Conservation (phyloP, 1,140 invertebrate genomes). For the Pomacea maculata region DNA sequence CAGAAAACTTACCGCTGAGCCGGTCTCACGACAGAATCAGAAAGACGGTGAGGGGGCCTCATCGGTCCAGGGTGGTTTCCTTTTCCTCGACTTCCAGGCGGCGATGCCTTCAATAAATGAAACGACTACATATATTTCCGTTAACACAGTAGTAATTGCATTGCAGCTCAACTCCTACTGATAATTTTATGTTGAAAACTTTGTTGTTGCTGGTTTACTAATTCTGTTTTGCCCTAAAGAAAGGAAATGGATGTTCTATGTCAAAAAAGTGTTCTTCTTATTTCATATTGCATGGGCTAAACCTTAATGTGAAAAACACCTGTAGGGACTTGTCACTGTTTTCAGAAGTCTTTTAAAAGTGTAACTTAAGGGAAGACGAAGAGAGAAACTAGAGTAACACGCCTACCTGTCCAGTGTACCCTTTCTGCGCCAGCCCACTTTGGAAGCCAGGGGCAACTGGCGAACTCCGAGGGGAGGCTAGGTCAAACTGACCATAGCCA, state of each 20-base stretch:
- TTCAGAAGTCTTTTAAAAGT: not conserved
- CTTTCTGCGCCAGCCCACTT: constrained; percentile 19
- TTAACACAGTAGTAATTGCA: too few relatives aligned
- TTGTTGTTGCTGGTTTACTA: too few relatives aligned
- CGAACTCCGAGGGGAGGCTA: constrained; percentile 32
- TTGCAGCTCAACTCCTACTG: too few relatives aligned
- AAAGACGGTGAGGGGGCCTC: constrained; percentile 47
- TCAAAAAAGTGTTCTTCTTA: too few relatives aligned
- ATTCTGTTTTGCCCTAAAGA: too few relatives aligned
- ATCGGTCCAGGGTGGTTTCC: constrained; percentile 29
- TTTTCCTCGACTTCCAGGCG: constrained; percentile 22
- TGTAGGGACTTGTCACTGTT: not conserved
- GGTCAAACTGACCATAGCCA: constrained; percentile 36
- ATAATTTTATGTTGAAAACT: too few relatives aligned
- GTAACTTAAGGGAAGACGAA: not conserved
- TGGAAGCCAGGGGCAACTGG: constrained; percentile 27
- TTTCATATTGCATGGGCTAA: not conserved
- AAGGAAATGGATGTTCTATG: too few relatives aligned
- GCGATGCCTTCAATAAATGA: not conserved
- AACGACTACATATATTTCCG: too few relatives aligned
- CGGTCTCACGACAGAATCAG: constrained; percentile 43
- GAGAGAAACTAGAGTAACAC: not conserved
- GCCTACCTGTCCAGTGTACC: constrained; percentile 8
- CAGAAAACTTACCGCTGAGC: constrained; percentile 39
- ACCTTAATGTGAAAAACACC: not conserved